Conservation (phyloP, 2,797 vertebrate genomes). For the Microtus californicus region DNA sequence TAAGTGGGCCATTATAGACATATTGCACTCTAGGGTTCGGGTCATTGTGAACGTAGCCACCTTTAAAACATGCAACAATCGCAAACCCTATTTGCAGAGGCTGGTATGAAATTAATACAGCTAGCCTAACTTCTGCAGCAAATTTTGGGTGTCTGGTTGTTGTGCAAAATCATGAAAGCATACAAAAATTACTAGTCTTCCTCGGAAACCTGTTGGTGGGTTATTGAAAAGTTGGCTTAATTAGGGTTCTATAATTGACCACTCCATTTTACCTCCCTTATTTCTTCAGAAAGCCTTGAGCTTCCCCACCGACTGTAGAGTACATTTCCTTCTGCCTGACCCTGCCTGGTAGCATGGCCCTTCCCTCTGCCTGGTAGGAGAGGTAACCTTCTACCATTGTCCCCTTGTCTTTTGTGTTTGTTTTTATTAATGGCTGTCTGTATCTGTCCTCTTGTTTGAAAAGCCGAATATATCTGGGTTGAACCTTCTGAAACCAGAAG, state of each 20-base stretch:
- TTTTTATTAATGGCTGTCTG: slow-evolving; percentile 68
- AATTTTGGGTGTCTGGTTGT: slow-evolving; percentile 28
- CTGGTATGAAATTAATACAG: background rate
- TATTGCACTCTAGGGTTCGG: background rate
- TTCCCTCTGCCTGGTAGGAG: slow-evolving; percentile 45
- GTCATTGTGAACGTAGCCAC: background rate
- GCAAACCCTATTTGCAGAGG: slow-evolving; percentile 27
- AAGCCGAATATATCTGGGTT: slow-evolving; percentile 80
- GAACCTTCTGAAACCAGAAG: slow-evolving; percentile 81
- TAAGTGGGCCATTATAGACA: background rate
- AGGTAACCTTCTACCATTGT: background rate
- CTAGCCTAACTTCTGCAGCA: slow-evolving; percentile 35
- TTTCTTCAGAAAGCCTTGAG: slow-evolving; percentile 46
- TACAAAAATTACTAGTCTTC: slow-evolving; percentile 74
- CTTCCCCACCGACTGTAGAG: slow-evolving; percentile 24
- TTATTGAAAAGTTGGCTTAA: slow-evolving; percentile 66
- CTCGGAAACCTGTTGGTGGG: slow-evolving; percentile 83
- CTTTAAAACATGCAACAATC: slow-evolving; percentile 25
- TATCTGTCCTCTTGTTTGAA: slow-evolving; percentile 75
- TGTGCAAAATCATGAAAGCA: slow-evolving; percentile 66
- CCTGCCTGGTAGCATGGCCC: slow-evolving; percentile 48
- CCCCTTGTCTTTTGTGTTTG: slow-evolving; percentile 38
- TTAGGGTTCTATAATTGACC: slow-evolving; percentile 31
- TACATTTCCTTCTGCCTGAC: slow-evolving; percentile 21
- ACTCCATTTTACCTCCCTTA: background rate